Evolutionary conservation across 2,888 invertebrate species (phyloP), one percentile per base, ranked within the genome.

Genomic region (Ashinkailepas kermadecensis): DNA sequence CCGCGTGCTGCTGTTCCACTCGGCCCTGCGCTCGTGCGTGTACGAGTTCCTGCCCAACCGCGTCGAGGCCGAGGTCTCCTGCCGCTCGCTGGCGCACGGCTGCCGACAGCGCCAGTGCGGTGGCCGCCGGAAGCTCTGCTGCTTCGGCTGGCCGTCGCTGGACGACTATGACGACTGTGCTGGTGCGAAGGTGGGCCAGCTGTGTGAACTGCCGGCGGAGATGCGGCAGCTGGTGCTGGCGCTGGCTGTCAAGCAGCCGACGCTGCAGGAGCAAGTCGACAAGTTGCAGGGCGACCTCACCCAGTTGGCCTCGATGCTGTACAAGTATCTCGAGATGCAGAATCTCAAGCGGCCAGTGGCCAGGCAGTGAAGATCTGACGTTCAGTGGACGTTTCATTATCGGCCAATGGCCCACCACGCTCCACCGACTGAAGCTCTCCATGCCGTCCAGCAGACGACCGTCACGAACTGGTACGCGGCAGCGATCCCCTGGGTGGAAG

Each of bases 1-100:
- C 21, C 74, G 74, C 21, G 56, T 74, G 74, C 74, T 74, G 18
- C 74, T 74, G 21, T 74, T 74, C 56, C 74, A 74, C 21, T 54
- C 74, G 2, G 74, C 21, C 8, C 74, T 74, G 15, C 4, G 54
- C 56, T 9, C 74, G 54, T 18, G 74, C 21, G 1, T 15, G 10
- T 56, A 56, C 74, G 23, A 7, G 56, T 74, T 74, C 56, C 8
- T 74, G 18, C 74, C 74, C 1, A 74, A 74, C 56, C 21, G 9
- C 12, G 21, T 54, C 13, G 21, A 54, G 9, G 54, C 13, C 54
- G 54, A 54, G 54, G 9, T 74, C 54, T 21, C 74, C 8, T 74
- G 74, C 21, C 74, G 56, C 9, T 54, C 15, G 21, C 11, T 56
- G 54, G 74, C 54, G 74, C 54, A 56, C 74, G 54, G 21, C 10